Evolutionary conservation across 2,113 vertebrate genomes (phyloP).

Genomic region (Sphaerodactylus townsendi): DNA sequence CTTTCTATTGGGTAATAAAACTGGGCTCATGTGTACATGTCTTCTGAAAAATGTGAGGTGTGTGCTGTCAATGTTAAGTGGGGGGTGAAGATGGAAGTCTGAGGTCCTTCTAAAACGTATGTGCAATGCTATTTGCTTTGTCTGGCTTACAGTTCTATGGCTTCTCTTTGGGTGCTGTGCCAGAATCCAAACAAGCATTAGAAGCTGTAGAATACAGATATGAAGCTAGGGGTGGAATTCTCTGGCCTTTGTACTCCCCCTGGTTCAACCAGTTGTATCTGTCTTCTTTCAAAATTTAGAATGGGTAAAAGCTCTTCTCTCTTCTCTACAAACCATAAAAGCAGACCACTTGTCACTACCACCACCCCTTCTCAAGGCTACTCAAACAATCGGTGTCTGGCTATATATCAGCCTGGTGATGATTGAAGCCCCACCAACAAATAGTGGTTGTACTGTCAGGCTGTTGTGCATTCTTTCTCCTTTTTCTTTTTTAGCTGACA

Average conservation of each 20-base stretch:
- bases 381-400: neutral
- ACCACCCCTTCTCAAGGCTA: neutral
- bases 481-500: no score
- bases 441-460: neutral
- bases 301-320: fast-evolving
- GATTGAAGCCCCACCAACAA: neutral
- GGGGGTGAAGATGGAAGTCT: neutral
- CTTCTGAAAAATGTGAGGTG: neutral
- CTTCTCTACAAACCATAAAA: neutral
- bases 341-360: neutral
- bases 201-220: no score
- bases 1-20: neutral
- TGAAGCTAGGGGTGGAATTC: no score
- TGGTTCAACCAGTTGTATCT: no score
- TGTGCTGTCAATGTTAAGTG: neutral
- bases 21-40: neutral
- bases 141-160: neutral
- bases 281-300: neutral
- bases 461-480: neutral
- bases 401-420: neutral
- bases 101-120: neutral
- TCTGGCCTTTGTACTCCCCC: no score
- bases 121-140: neutral
- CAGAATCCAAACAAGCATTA: neutral
- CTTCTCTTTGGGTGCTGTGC: neutral